Base-by-base conservation (phyloP, 2,888 invertebrate species). In the Eurytoma californica region DNA sequence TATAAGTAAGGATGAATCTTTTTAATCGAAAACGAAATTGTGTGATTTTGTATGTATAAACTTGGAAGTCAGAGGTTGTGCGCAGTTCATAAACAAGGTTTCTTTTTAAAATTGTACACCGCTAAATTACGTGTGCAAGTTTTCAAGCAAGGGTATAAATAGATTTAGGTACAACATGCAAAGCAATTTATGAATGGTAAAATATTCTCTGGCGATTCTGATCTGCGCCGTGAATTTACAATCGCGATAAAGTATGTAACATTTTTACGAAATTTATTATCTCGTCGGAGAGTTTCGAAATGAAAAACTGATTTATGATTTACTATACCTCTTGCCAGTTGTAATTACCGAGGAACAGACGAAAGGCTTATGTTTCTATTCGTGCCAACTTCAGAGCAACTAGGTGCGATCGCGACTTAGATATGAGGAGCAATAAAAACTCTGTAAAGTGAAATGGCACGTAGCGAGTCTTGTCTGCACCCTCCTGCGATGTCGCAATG, bases 341-440 rank as follows among this genome's bases (percentile, higher is more conserved):
- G 24, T 28, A 63, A 67, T 68, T n/a, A 57, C 63, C 16, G 68
- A 18, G 7, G 24, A 65, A 72, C 55, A 61, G 30, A 60, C 20
- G 68, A 78, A 63, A 66, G 61, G 57, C 53, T 69, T 61, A 70
- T 67, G 74, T 80, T 66, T 77, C 74, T 80, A 80, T 77, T 65
- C 51, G 58, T 74, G 57, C 7, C 57, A 51, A 49, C 51, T 47
- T 28, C 63, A 57, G 58, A 63, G 39, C 39, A 39, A 9, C 63
- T 67, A 20, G 61, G 60, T 39, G 53, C 63, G 70, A 67, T 74
- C 60, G 67, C 4, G 63, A 60, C 18, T 47, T 28, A 3, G 79
- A 79, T 79, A 73, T 4, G 20, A 57, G 30, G 61, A 55, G 72
- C 69, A 57, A 53, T 60, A 55, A 73, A 80, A 51, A 13, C 49